These are phyloP conservation scores for Solenopsis fugax DNA, from an alignment of 1,140 invertebrate genomes.

Conservation along the genomic window DNA sequence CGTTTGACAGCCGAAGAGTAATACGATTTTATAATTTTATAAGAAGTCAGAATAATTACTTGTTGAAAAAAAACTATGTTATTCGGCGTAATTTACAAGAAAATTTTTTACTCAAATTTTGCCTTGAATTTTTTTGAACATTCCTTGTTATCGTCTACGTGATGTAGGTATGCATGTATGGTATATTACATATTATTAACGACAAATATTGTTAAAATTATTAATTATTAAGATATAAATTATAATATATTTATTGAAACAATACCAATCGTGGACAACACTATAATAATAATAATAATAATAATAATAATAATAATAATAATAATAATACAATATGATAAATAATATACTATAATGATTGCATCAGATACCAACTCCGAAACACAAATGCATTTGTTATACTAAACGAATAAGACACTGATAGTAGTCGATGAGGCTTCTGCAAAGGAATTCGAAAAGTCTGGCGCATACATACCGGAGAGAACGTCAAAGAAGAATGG, in stretches of 20 bases:
- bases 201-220: not conserved
- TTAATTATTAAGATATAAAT: not conserved
- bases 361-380: not conserved
- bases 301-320: slow-evolving; percentile 5
- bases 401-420: not conserved
- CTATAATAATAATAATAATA: not conserved
- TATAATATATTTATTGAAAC: not conserved
- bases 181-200: not conserved
- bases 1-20: slow-evolving; percentile 38
- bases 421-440: not conserved
- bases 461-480: slow-evolving; percentile 55
- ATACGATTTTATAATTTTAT: slow-evolving; percentile 45
- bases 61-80: not conserved
- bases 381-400: not conserved
- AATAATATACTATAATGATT: not conserved
- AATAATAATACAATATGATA: not conserved
- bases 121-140: not conserved
- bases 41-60: slow-evolving; percentile 23
- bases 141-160: not conserved
- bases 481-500: slow-evolving; percentile 65
- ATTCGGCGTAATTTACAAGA: not conserved
- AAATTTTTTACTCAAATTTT: not conserved
- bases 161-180: too few relatives aligned
- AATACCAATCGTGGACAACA: not conserved
- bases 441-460: slow-evolving; percentile 58